A percentile compares a stretch with the other conserved stretches of the same genome.
These are phyloP conservation scores for Neodiprion virginianus DNA, from an alignment of 1,140 invertebrate species.

Conservation along the genomic window DNA sequence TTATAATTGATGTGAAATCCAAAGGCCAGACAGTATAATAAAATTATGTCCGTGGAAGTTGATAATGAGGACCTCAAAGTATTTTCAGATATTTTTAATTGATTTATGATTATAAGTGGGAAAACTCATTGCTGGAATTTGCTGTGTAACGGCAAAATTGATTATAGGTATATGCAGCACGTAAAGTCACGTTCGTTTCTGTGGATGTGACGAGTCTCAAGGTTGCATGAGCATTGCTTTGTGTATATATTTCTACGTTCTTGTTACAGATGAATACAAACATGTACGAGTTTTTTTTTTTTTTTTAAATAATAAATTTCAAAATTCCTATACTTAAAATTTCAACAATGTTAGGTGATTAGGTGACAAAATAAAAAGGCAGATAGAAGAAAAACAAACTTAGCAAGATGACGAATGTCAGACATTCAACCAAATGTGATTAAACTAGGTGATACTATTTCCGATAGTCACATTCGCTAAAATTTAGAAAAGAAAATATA, in stretches of 20 bases:
- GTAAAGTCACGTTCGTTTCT: background rate
- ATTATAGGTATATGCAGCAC: background rate
- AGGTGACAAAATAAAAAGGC: no score
- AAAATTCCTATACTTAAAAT: no score
- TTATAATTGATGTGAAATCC: background rate
- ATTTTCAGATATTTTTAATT: background rate
- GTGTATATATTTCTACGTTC: background rate
- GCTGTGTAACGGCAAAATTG: background rate
- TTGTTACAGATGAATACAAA: background rate
- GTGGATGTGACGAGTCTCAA: background rate
- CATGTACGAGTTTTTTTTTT: background rate
- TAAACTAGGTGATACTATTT: constrained; percentile 15
- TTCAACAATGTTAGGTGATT: no score
- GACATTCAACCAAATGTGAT: background rate
- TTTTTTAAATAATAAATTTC: background rate
- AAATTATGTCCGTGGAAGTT: background rate
- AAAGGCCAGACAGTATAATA: background rate
- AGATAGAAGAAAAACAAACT: constrained; percentile 4
- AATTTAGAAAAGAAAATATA: no score
- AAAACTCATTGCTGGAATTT: background rate
- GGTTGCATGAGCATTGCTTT: background rate
- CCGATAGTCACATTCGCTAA: no score
- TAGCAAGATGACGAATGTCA: background rate
- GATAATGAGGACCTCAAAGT: background rate
- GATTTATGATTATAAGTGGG: background rate